Conservation (phyloP, 2,888 invertebrate species). For the Habroteleia sp. region DNA sequence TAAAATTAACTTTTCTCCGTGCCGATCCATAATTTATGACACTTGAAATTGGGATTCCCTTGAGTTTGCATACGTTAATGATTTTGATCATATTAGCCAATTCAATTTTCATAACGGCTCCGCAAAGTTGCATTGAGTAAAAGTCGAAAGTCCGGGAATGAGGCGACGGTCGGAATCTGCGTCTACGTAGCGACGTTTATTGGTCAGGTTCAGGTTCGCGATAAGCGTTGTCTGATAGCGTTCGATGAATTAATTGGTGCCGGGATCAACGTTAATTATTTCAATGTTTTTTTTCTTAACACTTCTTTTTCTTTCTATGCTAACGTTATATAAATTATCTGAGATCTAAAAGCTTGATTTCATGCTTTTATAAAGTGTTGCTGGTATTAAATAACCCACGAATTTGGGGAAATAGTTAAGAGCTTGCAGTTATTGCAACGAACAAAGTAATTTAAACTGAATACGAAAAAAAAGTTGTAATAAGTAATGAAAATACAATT, state of each 20-base stretch:
- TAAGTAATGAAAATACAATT: no score
- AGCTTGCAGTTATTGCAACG: no score
- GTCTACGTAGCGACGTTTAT: conserved; percentile 28
- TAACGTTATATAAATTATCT: no score
- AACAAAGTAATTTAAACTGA: no score
- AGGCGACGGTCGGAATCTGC: conserved; percentile 32
- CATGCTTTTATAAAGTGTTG: no score
- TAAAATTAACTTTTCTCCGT: conserved; percentile 41
- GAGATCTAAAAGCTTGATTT: no score
- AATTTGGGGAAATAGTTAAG: no score
- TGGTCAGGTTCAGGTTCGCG: conserved; percentile 55
- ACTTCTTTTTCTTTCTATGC: no score
- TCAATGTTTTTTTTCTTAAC: no score
- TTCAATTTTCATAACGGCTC: conserved; percentile 47
- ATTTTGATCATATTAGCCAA: conserved; percentile 51
- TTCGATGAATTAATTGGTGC: conserved; percentile 36
- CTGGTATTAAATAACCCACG: no score
- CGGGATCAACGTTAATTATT: conserved; percentile 13
- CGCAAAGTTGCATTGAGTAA: conserved; percentile 41
- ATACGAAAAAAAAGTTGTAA: no score
- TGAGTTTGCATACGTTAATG: conserved; percentile 32
- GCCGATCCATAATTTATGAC: conserved; percentile 50
- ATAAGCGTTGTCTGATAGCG: conserved; percentile 34
- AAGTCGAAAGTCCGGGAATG: conserved; percentile 46
- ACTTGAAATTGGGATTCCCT: conserved; percentile 28